Evolutionary conservation across 2,113 vertebrate species (phyloP), one percentile per base, ranked within the genome.

Genomic region (Alethe diademata): DNA sequence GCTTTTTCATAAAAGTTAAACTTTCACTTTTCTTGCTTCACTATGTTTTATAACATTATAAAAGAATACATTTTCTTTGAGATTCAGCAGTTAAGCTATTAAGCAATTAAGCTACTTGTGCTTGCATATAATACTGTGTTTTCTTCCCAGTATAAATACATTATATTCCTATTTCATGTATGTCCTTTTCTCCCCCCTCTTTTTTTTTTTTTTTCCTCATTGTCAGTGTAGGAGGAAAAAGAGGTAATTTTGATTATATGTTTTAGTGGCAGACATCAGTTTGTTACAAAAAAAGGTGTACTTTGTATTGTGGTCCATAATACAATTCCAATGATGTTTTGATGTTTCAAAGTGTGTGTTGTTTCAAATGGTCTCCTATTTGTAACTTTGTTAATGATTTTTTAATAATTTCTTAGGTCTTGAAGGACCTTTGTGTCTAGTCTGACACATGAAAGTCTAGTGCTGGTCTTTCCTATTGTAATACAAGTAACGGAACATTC

Each of bases 151-250:
- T 8, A 35, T 67, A 57, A 85, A 61, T 69, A 53, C 25, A 36
- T 38, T 51, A 14, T 61, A 35, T 60, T 71, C n/a, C 25, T 74
- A 28, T 56, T 67, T 82, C 3, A 4, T 23, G 3, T 73, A 19
- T 70, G n/a, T 33, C 0, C 3, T 65, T 5, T 23, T 11, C 4
- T 6, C 1, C 6, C 16, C 20, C 33, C 56, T 22, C 22, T 25
- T 43, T 64, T 28, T 75, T 6, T 23, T 6, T 43, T 64, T 28
- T 71, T 6, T 23, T 6, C 3, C 12, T 36, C 4, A 3, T 57
- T 67, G 19, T 54, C 20, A 62, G 18, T 43, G 17, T 65, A 60
- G 33, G 35, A 66, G 9, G 8, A 9, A 8, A 51, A 72, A 54
- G 33, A 22, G 23, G 9, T 51, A 9, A 43, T 8, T 62, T 24